Evolutionary conservation across 2,113 vertebrate species (phyloP).

Genomic region (Tapirus terrestris): DNA sequence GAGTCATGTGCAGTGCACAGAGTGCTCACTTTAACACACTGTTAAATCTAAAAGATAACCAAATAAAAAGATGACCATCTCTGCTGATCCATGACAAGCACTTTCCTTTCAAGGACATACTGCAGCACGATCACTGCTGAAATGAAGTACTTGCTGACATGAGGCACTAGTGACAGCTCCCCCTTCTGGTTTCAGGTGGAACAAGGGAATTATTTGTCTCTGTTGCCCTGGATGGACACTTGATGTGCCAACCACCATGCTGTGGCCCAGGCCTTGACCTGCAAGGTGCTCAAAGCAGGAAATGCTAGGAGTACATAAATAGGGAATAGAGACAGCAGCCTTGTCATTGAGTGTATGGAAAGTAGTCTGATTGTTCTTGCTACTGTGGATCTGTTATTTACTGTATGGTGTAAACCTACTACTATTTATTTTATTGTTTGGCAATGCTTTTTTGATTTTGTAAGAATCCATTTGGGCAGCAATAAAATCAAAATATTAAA

Average conservation of each 20-base stretch:
- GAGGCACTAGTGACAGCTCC: neutral
- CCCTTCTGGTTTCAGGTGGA: neutral
- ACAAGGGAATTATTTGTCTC: neutral
- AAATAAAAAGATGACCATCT: neutral
- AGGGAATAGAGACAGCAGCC: neutral
- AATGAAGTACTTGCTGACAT: neutral
- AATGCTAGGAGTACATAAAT: neutral
- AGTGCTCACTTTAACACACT: neutral
- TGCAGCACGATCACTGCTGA: neutral
- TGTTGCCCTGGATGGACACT: neutral
- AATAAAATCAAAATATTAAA: slow-evolving; percentile 14
- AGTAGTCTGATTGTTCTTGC: neutral
- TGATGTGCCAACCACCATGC: neutral
- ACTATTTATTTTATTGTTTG: neutral
- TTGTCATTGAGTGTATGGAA: neutral
- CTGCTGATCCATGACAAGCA: neutral
- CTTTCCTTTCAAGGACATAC: neutral
- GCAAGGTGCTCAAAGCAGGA: neutral
- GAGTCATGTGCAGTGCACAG: neutral
- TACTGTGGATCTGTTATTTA: neutral
- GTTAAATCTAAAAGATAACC: neutral
- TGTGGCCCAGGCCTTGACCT: neutral
- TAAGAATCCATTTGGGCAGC: neutral
- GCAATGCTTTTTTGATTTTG: neutral
- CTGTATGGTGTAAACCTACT: neutral